Conservation (phyloP, 2,113 vertebrate species). For the Leucopsar rothschildi region DNA sequence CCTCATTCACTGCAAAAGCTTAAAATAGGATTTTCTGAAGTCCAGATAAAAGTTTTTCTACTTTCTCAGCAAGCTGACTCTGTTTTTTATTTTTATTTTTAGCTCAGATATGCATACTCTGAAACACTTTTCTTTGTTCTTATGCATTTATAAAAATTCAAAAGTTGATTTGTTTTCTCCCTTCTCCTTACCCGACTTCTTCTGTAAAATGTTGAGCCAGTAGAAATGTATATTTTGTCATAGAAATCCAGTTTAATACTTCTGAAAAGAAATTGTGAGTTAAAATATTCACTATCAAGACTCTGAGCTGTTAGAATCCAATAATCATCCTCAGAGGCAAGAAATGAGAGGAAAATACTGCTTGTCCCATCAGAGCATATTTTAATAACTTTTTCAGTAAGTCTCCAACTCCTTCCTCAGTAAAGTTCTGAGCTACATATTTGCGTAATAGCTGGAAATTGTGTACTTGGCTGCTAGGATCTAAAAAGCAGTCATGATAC, state of each 20-base stretch:
- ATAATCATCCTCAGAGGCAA: background rate
- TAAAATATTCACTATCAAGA: background rate
- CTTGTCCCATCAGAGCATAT: background rate
- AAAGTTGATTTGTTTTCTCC: background rate
- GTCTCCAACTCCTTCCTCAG: background rate
- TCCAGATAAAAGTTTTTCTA: background rate
- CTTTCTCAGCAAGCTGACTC: background rate
- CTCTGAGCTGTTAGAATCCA: background rate
- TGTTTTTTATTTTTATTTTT: background rate
- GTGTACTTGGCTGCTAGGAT: background rate
- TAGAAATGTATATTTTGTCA: background rate
- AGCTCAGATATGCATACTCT: background rate
- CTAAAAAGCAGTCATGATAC: background rate
- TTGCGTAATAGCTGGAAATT: background rate
- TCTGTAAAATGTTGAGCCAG: background rate
- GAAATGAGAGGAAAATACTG: background rate
- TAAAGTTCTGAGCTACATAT: background rate
- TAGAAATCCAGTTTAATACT: background rate
- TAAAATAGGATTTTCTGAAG: background rate
- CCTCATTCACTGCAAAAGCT: background rate
- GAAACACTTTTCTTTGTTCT: background rate
- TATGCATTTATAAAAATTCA: background rate
- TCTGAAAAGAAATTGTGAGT: background rate
- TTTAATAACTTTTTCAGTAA: background rate
- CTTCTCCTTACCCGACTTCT: background rate